Evolutionary conservation across 2,113 vertebrate species (phyloP).

Genomic region (Lucifuga dentata): DNA sequence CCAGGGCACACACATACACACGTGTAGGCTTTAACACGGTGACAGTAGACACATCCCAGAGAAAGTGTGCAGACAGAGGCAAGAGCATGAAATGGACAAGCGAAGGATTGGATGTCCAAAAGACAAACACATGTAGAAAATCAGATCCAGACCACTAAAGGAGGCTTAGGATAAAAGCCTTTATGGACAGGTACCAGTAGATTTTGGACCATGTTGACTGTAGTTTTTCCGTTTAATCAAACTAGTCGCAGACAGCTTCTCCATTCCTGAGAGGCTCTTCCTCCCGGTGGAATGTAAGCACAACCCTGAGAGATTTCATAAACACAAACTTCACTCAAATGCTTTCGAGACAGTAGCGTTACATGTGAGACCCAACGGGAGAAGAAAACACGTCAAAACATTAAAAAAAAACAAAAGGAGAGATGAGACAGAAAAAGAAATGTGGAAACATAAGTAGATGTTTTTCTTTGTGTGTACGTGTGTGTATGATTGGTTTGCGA

Average conservation of each 20-base stretch:
- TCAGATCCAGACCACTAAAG: constrained; percentile 13
- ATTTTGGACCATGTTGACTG: neutral
- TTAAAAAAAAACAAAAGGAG: neutral
- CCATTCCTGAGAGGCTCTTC: constrained; percentile 18
- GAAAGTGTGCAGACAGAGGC: constrained; percentile 3
- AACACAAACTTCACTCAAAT: constrained; percentile 30
- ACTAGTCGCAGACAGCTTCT: constrained; percentile 11
- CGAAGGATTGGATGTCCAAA: constrained; percentile 28
- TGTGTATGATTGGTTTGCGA: no score
- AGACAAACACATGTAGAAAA: constrained; percentile 24
- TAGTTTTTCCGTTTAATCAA: constrained; percentile 28
- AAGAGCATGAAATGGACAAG: constrained; percentile 3
- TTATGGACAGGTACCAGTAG: constrained; percentile 52
- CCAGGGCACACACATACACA: neutral
- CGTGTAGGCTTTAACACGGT: neutral
- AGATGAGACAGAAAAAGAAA: neutral
- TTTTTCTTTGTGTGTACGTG: neutral
- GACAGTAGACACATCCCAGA: constrained; percentile 43
- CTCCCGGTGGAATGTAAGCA: constrained; percentile 49
- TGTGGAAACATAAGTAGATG: no score
- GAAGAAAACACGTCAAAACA: neutral
- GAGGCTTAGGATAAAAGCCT: constrained; percentile 51
- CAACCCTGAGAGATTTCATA: constrained; percentile 3
- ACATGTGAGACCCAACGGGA: neutral
- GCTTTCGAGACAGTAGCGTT: neutral